phyloP scores from a whole-genome alignment of 2,888 invertebrate species.

The Rambutsinella grinnellia region DNA sequence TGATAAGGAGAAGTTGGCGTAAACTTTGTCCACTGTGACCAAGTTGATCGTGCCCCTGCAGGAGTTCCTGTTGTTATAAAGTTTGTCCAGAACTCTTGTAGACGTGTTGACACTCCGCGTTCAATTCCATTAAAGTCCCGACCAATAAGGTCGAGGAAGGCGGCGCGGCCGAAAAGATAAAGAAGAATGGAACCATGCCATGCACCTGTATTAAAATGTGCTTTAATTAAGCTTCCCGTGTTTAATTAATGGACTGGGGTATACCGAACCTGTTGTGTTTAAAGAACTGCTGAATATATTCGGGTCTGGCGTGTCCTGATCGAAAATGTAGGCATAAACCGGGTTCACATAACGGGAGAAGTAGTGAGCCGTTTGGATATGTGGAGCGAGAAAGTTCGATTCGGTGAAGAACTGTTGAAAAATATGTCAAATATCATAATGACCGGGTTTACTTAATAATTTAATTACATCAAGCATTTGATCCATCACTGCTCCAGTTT shows the following conservation, averaged over 20 bases:
- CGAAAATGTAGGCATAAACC: slow-evolving; percentile 64
- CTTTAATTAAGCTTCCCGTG: not conserved
- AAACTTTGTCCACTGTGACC: slow-evolving; percentile 64
- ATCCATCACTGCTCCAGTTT: slow-evolving; percentile 64
- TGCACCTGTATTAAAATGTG: no score
- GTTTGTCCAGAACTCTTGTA: slow-evolving; percentile 64
- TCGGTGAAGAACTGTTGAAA: slow-evolving; percentile 73
- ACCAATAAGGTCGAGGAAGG: slow-evolving; percentile 72
- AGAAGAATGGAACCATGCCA: slow-evolving; percentile 66
- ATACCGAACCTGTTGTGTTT: slow-evolving; percentile 62
- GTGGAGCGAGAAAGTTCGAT: slow-evolving; percentile 73
- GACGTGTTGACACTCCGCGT: slow-evolving; percentile 52
- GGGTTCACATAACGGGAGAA: slow-evolving; percentile 66
- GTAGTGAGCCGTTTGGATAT: slow-evolving; percentile 73
- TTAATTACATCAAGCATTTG: slow-evolving; percentile 64
- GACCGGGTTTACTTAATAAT: not conserved
- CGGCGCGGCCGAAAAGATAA: slow-evolving; percentile 65
- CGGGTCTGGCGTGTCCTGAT: slow-evolving; percentile 65
- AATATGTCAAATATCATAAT: slow-evolving; percentile 11
- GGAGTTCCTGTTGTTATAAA: slow-evolving; percentile 58
- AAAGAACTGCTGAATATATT: slow-evolving; percentile 63
- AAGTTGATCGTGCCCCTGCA: slow-evolving; percentile 51
- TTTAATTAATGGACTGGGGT: not conserved
- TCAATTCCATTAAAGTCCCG: slow-evolving; percentile 75
- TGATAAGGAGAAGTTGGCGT: slow-evolving; percentile 69